Conservation (phyloP, 2,888 invertebrate genomes). For the Brachylomia viminalis region DNA sequence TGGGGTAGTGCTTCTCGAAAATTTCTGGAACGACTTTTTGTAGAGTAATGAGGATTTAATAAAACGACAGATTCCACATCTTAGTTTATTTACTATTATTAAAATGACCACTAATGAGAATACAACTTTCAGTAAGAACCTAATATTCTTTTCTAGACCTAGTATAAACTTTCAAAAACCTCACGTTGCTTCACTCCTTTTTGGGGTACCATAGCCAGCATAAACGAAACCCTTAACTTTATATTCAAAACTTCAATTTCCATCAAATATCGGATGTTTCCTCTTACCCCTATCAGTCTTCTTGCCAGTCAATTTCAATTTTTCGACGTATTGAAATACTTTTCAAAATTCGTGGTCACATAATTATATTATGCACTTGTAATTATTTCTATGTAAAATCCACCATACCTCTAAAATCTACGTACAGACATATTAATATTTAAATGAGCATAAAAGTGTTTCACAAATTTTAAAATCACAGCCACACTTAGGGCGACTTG, state of each 20-base stretch:
- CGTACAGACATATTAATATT: slow-evolving; percentile 17
- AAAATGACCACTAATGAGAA: slow-evolving; percentile 12
- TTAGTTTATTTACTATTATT: slow-evolving; percentile 10
- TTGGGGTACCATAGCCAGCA: not conserved
- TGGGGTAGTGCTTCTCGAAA: not conserved
- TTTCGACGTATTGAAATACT: not conserved
- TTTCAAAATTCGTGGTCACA: slow-evolving; percentile 1
- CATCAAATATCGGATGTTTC: slow-evolving; percentile 28
- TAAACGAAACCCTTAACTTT: not conserved
- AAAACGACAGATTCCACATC: slow-evolving; percentile 16
- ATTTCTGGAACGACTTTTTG: not conserved
- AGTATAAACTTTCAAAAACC: slow-evolving; percentile 22
- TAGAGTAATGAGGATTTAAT: not conserved
- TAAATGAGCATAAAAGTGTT: not conserved
- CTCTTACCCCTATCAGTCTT: slow-evolving; percentile 29
- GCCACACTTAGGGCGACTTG: slow-evolving; percentile 1
- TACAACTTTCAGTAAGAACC: slow-evolving; percentile 16
- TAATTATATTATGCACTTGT: slow-evolving; percentile 12
- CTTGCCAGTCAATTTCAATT: slow-evolving; percentile 3
- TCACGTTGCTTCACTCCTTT: not conserved
- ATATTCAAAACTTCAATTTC: slow-evolving; percentile 1
- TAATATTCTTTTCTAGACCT: slow-evolving; percentile 12
- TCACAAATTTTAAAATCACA: not conserved
- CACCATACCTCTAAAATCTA: slow-evolving; percentile 16
- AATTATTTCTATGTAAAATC: not conserved